Evolutionary conservation across 2,797 vertebrate species (phyloP), one percentile per base, ranked within the genome.

Genomic region (Dendrocincla tyrannina): DNA sequence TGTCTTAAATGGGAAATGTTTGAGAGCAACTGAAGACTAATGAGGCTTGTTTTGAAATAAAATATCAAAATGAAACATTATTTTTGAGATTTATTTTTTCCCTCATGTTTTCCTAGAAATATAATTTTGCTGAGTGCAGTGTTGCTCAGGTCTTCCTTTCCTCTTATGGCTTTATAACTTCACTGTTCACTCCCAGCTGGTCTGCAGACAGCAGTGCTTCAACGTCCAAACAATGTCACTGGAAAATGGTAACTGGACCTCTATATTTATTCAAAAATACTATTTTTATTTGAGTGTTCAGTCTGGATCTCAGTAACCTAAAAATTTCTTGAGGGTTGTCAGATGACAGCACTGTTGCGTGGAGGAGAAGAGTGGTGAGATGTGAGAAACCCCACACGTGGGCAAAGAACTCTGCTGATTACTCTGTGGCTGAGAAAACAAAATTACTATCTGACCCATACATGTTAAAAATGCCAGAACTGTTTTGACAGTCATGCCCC

Each of bases 51-150:
- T 85, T 37, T 78, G 79, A 91, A 94, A 93, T 55, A 83, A 88
- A 69, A 89, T 73, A 59, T 82, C 85, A 85, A 88, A 94, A 64
- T 47, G 41, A 89, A 93, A 49, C 53, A 85, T 82, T 76, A 44
- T 79, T 85, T 81, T 82, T 87, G 53, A 66, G 67, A 82, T 91
- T 93, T 79, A 67, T 59, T 56, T 75, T 55, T 44, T 8, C 1
- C 32, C 10, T 24, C 17, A 27, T 25, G 49, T 70, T 91, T 95
- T 83, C 60, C 59, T 66, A 55, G 75, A 91, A 88, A 72, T 91
- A 50, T 39, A 62, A 6, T 95, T 93, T 75, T 37, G 7, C 33
- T 89, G 27, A 91, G 72, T 69, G 50, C 67, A 46, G 16, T 66
- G 41, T 59, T 80, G 52, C 27, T 77, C 5, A 1, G 46, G 35